Evolutionary conservation across 2,797 vertebrate genomes (phyloP).

Genomic region (Scolopax bukidnonensis): DNA sequence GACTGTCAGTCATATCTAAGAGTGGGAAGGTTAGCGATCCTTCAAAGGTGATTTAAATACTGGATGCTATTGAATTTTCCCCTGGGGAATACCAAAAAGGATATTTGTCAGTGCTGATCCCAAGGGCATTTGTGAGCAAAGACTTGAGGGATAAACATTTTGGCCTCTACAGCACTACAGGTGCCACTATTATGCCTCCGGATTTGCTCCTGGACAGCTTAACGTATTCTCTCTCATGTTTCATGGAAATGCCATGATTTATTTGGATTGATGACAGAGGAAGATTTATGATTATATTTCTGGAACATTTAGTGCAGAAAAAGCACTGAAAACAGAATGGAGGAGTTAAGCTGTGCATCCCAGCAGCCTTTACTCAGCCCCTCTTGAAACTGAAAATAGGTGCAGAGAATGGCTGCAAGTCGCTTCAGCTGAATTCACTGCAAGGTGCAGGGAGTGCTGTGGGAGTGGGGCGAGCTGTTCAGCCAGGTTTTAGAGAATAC

Average conservation of each 20-base stretch:
- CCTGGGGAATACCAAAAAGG: not conserved
- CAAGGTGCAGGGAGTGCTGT: not conserved
- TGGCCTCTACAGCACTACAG: not conserved
- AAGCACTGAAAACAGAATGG: not conserved
- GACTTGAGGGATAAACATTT: not conserved
- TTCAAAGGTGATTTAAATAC: not conserved
- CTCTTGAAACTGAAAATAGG: not conserved
- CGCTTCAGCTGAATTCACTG: not conserved
- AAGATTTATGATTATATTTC: slow-evolving; percentile 29
- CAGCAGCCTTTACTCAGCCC: not conserved
- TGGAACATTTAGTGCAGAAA: not conserved
- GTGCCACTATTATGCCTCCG: not conserved
- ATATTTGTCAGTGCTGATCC: not conserved
- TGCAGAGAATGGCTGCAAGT: not conserved
- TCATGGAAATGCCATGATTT: not conserved
- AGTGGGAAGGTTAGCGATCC: not conserved
- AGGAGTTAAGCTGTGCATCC: not conserved
- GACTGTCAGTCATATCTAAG: not conserved
- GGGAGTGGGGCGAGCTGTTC: not conserved
- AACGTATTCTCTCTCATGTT: not conserved
- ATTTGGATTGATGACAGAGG: not conserved
- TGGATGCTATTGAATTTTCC: not conserved
- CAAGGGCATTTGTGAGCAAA: not conserved
- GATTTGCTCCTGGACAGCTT: not conserved
- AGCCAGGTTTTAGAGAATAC: not conserved